A percentile compares a stretch with the other conserved stretches of the same genome.
Conservation (phyloP, 2,113 vertebrate species). For the Oxyura jamaicensis region DNA sequence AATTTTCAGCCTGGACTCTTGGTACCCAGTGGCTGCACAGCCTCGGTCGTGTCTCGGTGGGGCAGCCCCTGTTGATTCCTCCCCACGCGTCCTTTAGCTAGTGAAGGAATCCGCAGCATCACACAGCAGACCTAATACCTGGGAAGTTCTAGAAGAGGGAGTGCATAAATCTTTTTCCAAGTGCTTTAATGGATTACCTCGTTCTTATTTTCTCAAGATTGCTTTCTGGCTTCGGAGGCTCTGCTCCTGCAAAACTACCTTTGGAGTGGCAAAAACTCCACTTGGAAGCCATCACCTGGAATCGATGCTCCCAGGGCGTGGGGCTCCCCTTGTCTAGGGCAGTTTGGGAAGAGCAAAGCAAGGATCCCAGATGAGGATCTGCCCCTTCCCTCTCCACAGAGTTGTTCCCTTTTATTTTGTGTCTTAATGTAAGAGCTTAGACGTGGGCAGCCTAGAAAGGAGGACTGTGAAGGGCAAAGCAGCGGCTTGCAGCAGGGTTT, state of each 20-base stretch:
- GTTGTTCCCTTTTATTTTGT: not conserved
- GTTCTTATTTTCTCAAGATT: not conserved
- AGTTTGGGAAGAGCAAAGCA: not conserved
- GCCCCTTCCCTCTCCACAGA: not conserved
- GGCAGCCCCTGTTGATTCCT: not conserved
- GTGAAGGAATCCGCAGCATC: no score
- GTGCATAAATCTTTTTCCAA: rapidly evolving
- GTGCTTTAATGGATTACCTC: rapidly evolving
- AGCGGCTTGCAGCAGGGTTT: not conserved
- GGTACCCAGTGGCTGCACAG: rapidly evolving
- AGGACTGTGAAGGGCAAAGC: not conserved
- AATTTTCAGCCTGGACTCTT: not conserved
- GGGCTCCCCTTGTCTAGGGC: not conserved
- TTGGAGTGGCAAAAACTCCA: not conserved
- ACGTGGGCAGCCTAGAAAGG: not conserved
- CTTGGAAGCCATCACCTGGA: not conserved
- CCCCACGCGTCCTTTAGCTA: rapidly evolving
- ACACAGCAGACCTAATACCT: not conserved
- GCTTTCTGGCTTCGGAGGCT: no score
- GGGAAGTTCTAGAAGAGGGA: rapidly evolving
- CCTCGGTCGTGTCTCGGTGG: rapidly evolving
- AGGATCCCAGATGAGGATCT: rapidly evolving
- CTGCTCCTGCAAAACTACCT: not conserved
- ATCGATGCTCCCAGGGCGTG: rapidly evolving
- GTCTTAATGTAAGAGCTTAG: not conserved